Evolutionary conservation across 2,888 invertebrate genomes (phyloP), one percentile per base, ranked within the genome.

Genomic region (Chydorus sphaericus): DNA sequence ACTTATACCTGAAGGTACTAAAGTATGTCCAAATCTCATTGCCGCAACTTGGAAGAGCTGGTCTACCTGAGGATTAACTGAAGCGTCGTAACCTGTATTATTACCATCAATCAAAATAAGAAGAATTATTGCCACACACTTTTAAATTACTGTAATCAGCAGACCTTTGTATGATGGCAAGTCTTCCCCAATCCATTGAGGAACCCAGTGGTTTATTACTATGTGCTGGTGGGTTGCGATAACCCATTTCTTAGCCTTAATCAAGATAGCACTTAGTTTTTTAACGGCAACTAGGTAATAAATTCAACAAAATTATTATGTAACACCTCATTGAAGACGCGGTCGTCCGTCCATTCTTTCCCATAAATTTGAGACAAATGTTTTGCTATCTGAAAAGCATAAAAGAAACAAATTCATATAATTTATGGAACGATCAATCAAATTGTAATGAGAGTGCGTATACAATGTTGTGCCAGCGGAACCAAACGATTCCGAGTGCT

Each of bases 41-140:
- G 78, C 78, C 5, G 77, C 77, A 7, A 76, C 67, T 66, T 79
- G 77, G 61, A 79, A 79, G 60, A 77, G 75, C 60, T 78, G 77
- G 56, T 75, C 75, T 38, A 79, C 75, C 63, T 77, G 77, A 5
- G 79, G 78, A 65, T 79, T 73, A 37, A 75, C 65, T 56, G 68
- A 69, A 2, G 75, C 71, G 62, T 77, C 69, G 63, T 78, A 78
- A 53, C 69, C 72, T 67, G 61, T 51, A n/a, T 60, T 14, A 7
- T 52, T 1, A 16, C n/a, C n/a, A n/a, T n/a, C n/a, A 8, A 39
- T 20, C 37, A 20, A 37, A 11, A 8, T 28, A 28, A 48, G 6
- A 2, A 11, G 53, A 7, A 28, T 5, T 33, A 16, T 50, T 18
- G n/a, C n/a, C n/a, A n/a, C n/a, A n/a, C n/a, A n/a, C n/a, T n/a